Evolutionary conservation across 2,797 vertebrate genomes (phyloP), one percentile per base, ranked within the genome.

Genomic region (Erpetoichthys calabaricus): DNA sequence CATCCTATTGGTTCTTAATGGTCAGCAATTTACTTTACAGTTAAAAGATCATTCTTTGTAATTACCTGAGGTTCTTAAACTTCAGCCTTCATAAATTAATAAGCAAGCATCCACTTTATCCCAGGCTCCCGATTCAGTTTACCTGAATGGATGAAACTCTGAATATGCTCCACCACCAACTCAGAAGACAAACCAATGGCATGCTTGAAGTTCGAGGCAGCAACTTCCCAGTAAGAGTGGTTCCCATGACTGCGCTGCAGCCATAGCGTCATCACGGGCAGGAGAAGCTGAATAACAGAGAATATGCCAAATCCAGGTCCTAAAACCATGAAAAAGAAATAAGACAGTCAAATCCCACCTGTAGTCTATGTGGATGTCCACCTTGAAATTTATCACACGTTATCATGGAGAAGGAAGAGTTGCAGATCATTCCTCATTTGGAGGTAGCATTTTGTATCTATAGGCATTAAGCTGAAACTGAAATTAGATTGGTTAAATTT

Each of bases 181-280:
- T 99, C 95, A 51, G 92, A 98, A 45, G 85, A 94, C 61, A 99
- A 78, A n/a, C 95, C 95, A 9, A 97, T 97, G 60, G 95, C 95
- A 3, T 98, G 94, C 65, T 96, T 98, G 77, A 99, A 99, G 77
- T 99, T 97, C 1, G 90, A 88, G 0, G 94, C 93, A 0, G 94
- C 92, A 47, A 81, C 69, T 0, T 98, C 94, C 94, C 95, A 98
- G 73, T 97, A 97, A 3, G 89, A 86, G 72, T 94, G 92, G 73
- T 97, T 91, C 49, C 89, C 89, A 0, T 92, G 91, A 72, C 90
- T 96, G 58, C 94, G 92, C 64, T 89, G 85, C 59, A 98, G 87
- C 95, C 95, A 99, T 41, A 95, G 80, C 2, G 94, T 85, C 92
- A 98, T 94, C 62, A 95, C 91, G 3, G 95, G 95, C 58, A 99